Evolutionary conservation across 2,797 vertebrate species (phyloP).

Genomic region (Tachyglossus aculeatus): DNA sequence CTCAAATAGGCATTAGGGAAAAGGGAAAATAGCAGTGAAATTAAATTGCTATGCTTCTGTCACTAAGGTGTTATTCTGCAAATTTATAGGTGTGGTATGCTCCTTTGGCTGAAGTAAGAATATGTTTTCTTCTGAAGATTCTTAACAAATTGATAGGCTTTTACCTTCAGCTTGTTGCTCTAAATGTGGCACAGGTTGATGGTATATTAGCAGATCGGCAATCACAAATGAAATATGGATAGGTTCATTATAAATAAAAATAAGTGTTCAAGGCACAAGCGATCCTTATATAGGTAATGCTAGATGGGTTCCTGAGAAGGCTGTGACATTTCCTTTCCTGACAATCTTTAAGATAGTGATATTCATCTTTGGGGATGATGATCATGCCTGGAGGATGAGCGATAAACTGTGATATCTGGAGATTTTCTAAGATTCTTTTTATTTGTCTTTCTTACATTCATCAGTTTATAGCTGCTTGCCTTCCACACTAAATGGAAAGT

Average conservation of each 20-base stretch:
- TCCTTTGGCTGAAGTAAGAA: neutral
- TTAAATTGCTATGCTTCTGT: neutral
- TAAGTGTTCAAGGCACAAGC: neutral
- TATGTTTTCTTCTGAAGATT: neutral
- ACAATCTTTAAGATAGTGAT: neutral
- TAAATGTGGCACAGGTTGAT: neutral
- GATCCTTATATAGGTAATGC: neutral
- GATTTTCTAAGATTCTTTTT: neutral
- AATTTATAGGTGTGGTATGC: too few species aligned
- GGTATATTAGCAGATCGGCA: neutral
- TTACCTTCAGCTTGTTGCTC: neutral
- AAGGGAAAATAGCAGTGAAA: neutral
- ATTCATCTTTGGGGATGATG: neutral
- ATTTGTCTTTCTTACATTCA: neutral
- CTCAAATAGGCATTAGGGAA: neutral
- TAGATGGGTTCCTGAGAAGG: too few species aligned
- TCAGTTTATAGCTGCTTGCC: neutral
- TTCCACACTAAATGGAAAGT: neutral
- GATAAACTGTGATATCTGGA: neutral
- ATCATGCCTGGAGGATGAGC: neutral
- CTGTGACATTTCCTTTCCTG: neutral
- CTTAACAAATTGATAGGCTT: neutral
- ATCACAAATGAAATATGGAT: neutral
- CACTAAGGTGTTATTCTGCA: neutral
- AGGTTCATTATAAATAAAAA: neutral